These are phyloP conservation scores for Micrasema longulum DNA, from an alignment of 1,140 invertebrate genomes.

Conservation along the genomic window DNA sequence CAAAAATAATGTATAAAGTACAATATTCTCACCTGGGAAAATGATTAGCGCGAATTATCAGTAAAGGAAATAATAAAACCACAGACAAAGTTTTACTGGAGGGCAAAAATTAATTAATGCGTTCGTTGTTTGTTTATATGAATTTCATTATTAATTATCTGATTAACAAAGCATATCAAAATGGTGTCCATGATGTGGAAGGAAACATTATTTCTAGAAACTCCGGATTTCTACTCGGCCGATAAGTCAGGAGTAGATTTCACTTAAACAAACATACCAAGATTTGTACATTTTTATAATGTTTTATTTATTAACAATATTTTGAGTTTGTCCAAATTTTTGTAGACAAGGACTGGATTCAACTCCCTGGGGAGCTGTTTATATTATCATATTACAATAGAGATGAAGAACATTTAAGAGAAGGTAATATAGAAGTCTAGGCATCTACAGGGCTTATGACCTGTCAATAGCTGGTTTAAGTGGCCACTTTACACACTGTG, in stretches of 20 bases:
- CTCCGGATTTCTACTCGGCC: conserved; percentile 22
- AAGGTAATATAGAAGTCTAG: no score
- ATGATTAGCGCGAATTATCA: not conserved
- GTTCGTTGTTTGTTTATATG: not conserved
- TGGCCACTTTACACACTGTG: no score
- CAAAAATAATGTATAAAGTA: no score
- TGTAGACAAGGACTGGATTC: no score
- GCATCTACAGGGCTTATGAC: no score
- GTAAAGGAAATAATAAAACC: not conserved
- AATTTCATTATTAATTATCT: not conserved
- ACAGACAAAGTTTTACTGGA: not conserved
- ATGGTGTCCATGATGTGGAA: not conserved
- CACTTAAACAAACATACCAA: not conserved
- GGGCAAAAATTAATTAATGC: not conserved
- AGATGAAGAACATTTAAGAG: no score
- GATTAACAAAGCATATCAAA: not conserved
- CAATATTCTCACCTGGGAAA: no score
- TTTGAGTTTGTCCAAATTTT: no score
- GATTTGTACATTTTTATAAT: not conserved
- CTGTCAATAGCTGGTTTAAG: no score
- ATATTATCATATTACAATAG: no score
- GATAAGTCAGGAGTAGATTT: not conserved
- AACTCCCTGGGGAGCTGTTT: no score
- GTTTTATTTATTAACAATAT: not conserved
- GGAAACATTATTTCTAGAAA: not conserved